phyloP scores from a whole-genome alignment of 2,797 vertebrate species.

The Spinibarbus caldwelli region DNA sequence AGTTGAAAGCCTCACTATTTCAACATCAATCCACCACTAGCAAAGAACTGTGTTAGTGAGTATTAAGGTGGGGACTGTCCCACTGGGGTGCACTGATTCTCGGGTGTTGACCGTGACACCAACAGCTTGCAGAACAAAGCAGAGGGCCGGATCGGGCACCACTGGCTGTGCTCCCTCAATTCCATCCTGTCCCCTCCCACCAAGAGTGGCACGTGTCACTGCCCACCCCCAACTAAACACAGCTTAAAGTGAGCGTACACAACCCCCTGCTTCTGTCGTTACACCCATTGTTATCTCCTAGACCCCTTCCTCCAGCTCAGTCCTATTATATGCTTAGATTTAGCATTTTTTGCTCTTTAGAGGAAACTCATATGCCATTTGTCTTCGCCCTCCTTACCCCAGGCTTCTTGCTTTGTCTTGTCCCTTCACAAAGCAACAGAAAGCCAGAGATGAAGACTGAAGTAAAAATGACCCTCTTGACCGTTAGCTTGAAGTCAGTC shows the following conservation, averaged over 20 bases:
- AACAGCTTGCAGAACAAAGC: slow-evolving; percentile 66
- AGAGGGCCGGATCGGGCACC: slow-evolving; percentile 46
- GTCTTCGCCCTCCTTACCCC: slow-evolving; percentile 43
- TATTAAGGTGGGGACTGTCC: slow-evolving; percentile 7
- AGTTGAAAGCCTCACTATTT: not conserved
- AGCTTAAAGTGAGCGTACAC: slow-evolving; percentile 45
- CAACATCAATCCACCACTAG: not conserved
- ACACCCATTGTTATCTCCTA: slow-evolving; percentile 63
- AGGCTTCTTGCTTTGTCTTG: slow-evolving; percentile 38
- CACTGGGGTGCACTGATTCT: slow-evolving; percentile 25
- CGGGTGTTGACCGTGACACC: slow-evolving; percentile 51
- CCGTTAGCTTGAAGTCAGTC: slow-evolving; percentile 57
- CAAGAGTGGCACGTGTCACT: slow-evolving; percentile 64
- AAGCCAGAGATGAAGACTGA: slow-evolving; percentile 57
- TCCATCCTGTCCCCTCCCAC: slow-evolving; percentile 7
- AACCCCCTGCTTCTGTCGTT: slow-evolving; percentile 47
- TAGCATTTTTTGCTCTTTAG: slow-evolving; percentile 56
- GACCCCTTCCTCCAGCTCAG: slow-evolving; percentile 53
- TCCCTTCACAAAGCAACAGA: slow-evolving; percentile 58
- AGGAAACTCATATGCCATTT: slow-evolving; percentile 61
- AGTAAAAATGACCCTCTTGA: slow-evolving; percentile 55
- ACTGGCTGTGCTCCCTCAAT: slow-evolving; percentile 31
- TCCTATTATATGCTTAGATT: slow-evolving; percentile 71
- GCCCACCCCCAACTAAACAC: slow-evolving; percentile 36
- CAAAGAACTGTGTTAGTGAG: slow-evolving; percentile 1